phyloP scores from a whole-genome alignment of 2,113 vertebrate species.

The Tichodroma muraria region DNA sequence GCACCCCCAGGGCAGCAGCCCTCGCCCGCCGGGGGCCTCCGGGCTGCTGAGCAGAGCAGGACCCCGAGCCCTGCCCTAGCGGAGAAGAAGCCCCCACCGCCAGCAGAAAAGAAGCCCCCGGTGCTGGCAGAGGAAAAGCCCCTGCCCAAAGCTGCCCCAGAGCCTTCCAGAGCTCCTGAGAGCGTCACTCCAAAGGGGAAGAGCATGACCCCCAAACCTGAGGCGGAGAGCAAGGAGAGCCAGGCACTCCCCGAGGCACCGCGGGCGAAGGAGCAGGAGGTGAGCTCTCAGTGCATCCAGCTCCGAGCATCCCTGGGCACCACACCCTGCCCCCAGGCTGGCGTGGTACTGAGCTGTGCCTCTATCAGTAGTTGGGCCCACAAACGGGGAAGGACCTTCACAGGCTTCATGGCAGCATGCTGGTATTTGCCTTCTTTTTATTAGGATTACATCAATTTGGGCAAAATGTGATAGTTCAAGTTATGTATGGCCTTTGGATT shows the following conservation, averaged over 20 bases:
- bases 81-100: slow-evolving; percentile 65
- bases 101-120: slow-evolving; percentile 56
- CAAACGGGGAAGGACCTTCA: background rate
- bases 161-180: slow-evolving; percentile 51
- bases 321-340: background rate
- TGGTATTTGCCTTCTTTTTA: background rate
- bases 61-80: slow-evolving; percentile 64
- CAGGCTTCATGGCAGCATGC: background rate
- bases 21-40: slow-evolving; percentile 75
- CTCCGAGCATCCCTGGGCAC: background rate
- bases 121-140: slow-evolving; percentile 68
- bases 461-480: background rate
- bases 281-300: slow-evolving; percentile 45
- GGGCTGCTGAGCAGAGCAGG: slow-evolving; percentile 72
- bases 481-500: background rate
- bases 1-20: slow-evolving; percentile 70
- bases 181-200: slow-evolving; percentile 39
- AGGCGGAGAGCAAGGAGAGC: slow-evolving; percentile 71
- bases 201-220: slow-evolving; percentile 29
- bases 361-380: fast-evolving
- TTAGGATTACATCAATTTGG: background rate
- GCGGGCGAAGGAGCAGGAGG: slow-evolving; percentile 86
- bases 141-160: slow-evolving; percentile 41
- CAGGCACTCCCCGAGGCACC: slow-evolving; percentile 73
- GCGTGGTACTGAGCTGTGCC: background rate